phyloP scores from a whole-genome alignment of 1,140 invertebrate genomes.

The Drosophila insularis region DNA sequence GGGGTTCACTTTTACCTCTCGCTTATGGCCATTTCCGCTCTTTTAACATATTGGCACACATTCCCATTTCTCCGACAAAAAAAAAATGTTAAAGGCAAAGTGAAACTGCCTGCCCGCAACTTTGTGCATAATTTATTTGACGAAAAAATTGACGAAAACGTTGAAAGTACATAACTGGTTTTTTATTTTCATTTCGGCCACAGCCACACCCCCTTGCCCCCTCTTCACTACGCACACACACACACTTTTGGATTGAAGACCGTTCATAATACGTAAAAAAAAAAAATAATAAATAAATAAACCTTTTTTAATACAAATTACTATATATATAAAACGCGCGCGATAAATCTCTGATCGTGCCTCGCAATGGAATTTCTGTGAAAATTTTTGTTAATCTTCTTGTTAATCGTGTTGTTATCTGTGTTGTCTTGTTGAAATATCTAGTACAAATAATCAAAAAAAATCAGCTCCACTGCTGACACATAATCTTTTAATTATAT shows the following conservation, averaged over 20 bases:
- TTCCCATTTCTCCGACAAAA: constrained; percentile 50
- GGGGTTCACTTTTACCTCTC: constrained; percentile 33
- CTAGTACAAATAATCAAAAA: constrained; percentile 33
- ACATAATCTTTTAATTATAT: constrained; percentile 59
- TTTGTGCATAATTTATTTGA: constrained; percentile 52
- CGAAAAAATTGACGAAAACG: constrained; percentile 53
- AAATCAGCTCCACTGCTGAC: constrained; percentile 60
- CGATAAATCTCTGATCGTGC: constrained; percentile 46
- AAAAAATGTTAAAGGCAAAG: constrained; percentile 26
- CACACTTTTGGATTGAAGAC: constrained; percentile 13
- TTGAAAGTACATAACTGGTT: constrained; percentile 52
- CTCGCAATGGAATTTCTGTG: constrained; percentile 39
- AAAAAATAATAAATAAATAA: constrained; percentile 40
- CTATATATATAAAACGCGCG: constrained; percentile 24
- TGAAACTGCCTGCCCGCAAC: constrained; percentile 35
- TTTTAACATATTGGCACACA: constrained; percentile 73
- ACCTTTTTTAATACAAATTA: constrained; percentile 24
- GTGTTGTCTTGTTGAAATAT: constrained; percentile 55
- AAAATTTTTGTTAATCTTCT: constrained; percentile 46
- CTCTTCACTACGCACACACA: not conserved
- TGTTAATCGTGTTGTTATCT: constrained; percentile 44
- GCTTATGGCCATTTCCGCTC: constrained; percentile 72
- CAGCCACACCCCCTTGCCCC: constrained; percentile 18
- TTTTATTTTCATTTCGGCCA: constrained; percentile 23
- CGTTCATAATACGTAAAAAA: constrained; percentile 37